Evolutionary conservation across 1,140 invertebrate genomes (phyloP).

Genomic region (Venturia canescens): DNA sequence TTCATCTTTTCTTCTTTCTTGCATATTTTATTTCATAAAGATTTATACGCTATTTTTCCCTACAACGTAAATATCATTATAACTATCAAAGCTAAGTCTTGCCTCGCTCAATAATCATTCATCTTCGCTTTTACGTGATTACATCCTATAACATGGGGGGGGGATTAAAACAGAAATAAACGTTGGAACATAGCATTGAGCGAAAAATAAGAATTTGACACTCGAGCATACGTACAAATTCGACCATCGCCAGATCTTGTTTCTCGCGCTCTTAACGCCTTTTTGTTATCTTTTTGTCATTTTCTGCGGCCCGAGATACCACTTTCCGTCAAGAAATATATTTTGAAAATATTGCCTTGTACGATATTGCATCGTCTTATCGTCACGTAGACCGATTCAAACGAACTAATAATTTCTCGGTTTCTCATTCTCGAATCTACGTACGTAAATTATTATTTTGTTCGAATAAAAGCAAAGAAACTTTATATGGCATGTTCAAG

Average conservation of each 20-base stretch:
- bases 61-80: conserved; percentile 63
- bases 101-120: conserved; percentile 51
- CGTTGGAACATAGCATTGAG: conserved; percentile 31
- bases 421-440: background rate
- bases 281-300: background rate
- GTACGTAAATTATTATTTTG: background rate
- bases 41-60: conserved; percentile 55
- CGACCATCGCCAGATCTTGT: conserved; percentile 45
- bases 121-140: background rate
- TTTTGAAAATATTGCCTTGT: conserved; percentile 9
- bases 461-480: background rate
- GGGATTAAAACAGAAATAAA: background rate
- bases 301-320: background rate
- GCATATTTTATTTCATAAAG: conserved; percentile 59
- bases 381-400: background rate
- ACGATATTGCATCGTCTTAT: background rate
- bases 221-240: conserved; percentile 54
- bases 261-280: conserved; percentile 46
- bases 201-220: conserved; percentile 41
- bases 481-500: background rate
- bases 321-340: background rate
- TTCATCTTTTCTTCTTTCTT: conserved; percentile 14
- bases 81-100: conserved; percentile 54
- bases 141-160: background rate
- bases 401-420: conserved; percentile 11